Evolutionary conservation across 1,140 invertebrate genomes (phyloP).

Genomic region (Harpegnathos saltator): DNA sequence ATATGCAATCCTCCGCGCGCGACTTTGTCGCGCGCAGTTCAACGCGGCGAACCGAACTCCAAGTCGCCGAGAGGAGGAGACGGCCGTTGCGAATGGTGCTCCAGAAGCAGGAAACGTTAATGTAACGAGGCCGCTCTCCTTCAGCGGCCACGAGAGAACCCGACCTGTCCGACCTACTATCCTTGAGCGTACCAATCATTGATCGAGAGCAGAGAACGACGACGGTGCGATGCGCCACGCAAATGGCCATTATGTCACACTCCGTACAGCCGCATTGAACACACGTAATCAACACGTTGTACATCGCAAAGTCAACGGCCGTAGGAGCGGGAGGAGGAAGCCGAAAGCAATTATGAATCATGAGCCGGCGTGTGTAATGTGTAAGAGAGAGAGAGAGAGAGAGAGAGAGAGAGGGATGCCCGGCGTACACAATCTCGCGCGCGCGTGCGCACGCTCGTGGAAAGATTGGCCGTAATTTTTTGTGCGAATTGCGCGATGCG

Average conservation of each 20-base stretch:
- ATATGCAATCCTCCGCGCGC: slow-evolving; percentile 7
- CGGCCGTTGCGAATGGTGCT: background rate
- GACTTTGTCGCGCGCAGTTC: too few relatives aligned
- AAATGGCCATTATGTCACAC: slow-evolving; percentile 21
- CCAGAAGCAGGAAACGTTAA: slow-evolving; percentile 33
- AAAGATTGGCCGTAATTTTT: too few relatives aligned
- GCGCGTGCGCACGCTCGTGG: too few relatives aligned
- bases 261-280: slow-evolving; percentile 18
- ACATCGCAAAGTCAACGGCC: background rate
- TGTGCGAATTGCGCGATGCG: too few relatives aligned
- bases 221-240: background rate
- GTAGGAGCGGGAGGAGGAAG: background rate
- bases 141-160: slow-evolving; percentile 6
- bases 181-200: slow-evolving; percentile 47
- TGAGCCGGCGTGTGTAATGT: background rate
- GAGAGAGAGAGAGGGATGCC: too few relatives aligned
- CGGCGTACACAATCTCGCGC: too few relatives aligned
- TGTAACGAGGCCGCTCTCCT: slow-evolving; percentile 40
- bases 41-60: slow-evolving; percentile 19
- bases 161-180: slow-evolving; percentile 11
- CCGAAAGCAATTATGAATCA: background rate
- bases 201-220: slow-evolving; percentile 41
- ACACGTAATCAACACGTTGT: slow-evolving; percentile 14
- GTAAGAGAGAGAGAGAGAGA: too few relatives aligned
- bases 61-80: slow-evolving; percentile 11